Evolutionary conservation across 1,140 invertebrate species (phyloP).

Genomic region (Pissodes strobi): DNA sequence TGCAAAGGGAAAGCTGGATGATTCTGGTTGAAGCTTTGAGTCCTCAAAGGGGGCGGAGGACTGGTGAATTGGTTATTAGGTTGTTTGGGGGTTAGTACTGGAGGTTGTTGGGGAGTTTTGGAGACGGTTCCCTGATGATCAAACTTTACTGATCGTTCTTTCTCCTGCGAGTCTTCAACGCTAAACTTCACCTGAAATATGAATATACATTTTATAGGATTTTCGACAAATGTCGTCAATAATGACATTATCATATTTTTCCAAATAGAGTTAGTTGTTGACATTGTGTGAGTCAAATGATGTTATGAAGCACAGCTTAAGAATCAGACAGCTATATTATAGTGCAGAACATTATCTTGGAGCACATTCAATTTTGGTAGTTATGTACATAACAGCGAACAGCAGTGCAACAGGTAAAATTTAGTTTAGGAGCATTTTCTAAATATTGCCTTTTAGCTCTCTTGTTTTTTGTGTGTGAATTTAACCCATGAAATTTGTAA

Average conservation of each 20-base stretch:
- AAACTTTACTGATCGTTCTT: slow-evolving; percentile 41
- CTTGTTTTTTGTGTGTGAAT: too few species aligned
- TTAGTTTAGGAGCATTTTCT: too few species aligned
- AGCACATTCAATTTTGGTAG: too few species aligned
- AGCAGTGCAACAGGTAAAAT: too few species aligned
- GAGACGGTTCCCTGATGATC: slow-evolving; percentile 8
- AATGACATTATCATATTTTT: background rate
- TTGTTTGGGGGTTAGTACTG: background rate
- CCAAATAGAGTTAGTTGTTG: background rate
- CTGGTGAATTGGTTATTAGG: slow-evolving; percentile 21
- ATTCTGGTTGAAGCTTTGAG: slow-evolving; percentile 43
- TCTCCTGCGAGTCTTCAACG: slow-evolving; percentile 39
- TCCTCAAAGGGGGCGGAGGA: slow-evolving; percentile 28
- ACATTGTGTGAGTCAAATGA: background rate
- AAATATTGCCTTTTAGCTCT: too few species aligned
- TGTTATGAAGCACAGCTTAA: too few species aligned
- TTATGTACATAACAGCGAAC: too few species aligned
- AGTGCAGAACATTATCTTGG: too few species aligned
- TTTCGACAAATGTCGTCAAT: background rate
- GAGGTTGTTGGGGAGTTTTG: background rate
- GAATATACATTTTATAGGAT: background rate
- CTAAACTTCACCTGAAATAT: slow-evolving; percentile 49
- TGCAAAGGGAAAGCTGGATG: slow-evolving; percentile 32
- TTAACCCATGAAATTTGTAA: too few species aligned
- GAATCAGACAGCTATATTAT: too few species aligned